Evolutionary conservation across 2,113 vertebrate species (phyloP), one percentile per base, ranked within the genome.

Genomic region (Forbesichthys papilliferus): DNA sequence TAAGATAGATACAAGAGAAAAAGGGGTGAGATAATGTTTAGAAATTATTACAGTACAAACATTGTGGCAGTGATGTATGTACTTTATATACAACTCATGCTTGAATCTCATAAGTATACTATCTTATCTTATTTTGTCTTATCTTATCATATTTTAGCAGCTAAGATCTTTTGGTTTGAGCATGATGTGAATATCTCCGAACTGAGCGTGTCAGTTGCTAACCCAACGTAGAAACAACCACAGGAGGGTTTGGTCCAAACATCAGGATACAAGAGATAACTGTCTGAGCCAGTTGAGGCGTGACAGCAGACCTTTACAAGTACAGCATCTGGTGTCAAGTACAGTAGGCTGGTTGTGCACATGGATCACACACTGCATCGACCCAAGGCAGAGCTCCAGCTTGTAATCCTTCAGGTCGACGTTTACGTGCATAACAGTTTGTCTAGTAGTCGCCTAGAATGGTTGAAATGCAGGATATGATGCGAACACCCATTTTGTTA

Each of bases 241-340:
- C 74, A 70, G 85, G 67, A 78, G 79, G 82, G 66, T 69, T 76
- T 71, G 68, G 49, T 66, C 58, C 53, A 84, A 81, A 75, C 80
- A 74, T 80, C 68, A 61, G 80, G 85, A 83, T 16, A 58, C 71
- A 71, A 73, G 73, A 67, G 85, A 87, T 84, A 73, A 83, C 82
- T 77, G 77, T 78, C 78, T 82, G 89, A 79, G 87, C 71, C 74
- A 51, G 77, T 66, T 84, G 83, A 85, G 84, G 86, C 85, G 86
- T 81, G 86, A 84, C 57, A 52, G 74, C 71, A 61, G 49, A 71
- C 68, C 68, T 82, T 80, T 63, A 78, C 74, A 85, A 69, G 77
- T 80, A 27, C 27, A 27, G 27, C 2, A 79, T 74, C 75, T 18
- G 68, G 61, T 73, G 71, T 62, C 75, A 69, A 66, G 84, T 51